Evolutionary conservation across 2,113 vertebrate species (phyloP).

Genomic region (Motacilla alba): DNA sequence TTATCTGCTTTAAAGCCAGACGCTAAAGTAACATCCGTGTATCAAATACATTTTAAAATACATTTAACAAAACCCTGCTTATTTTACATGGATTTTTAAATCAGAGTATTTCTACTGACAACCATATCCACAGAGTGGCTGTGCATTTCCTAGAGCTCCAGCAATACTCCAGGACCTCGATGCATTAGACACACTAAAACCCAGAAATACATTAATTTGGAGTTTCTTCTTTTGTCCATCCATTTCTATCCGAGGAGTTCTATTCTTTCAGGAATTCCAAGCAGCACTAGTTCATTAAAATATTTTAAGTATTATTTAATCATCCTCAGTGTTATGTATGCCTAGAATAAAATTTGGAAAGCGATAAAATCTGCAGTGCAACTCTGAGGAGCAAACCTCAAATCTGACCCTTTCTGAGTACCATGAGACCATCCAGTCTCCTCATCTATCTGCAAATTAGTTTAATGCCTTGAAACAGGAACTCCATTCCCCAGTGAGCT

Average conservation of each 20-base stretch:
- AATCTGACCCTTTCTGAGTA: neutral
- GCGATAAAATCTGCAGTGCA: neutral
- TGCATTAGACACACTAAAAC: neutral
- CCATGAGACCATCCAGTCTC: neutral
- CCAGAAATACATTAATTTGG: neutral
- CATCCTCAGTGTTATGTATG: neutral
- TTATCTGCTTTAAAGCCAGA: neutral
- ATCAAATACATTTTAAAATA: neutral
- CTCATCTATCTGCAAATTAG: neutral
- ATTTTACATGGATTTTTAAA: neutral
- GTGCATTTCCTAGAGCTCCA: neutral
- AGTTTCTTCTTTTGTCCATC: neutral
- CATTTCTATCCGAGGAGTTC: neutral
- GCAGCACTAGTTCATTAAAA: neutral
- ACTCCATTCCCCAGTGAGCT: neutral
- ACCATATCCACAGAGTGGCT: neutral
- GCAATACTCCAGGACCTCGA: neutral
- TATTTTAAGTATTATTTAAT: neutral
- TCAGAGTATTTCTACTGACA: neutral
- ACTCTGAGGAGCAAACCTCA: neutral
- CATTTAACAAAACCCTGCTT: neutral
- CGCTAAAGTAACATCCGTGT: neutral
- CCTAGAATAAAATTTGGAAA: neutral
- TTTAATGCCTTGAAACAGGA: neutral
- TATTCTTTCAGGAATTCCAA: neutral